These are phyloP conservation scores for Hemistola chrysoprasaria DNA, from an alignment of 2,888 invertebrate species.

Conservation along the genomic window DNA sequence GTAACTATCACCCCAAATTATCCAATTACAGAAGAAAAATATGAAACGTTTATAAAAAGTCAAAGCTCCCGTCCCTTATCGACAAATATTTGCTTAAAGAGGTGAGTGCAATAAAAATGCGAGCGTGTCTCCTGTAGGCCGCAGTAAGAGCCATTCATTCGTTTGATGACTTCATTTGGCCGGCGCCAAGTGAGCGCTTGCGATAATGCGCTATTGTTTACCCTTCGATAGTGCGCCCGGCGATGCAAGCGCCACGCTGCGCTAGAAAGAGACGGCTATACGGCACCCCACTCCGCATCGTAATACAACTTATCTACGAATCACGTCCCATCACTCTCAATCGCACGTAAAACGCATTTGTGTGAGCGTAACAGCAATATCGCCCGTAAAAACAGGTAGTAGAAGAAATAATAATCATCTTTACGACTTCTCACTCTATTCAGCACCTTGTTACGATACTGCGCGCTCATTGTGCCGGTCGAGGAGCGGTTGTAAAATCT, in stretches of 20 bases:
- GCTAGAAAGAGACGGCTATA: slow-evolving; percentile 62
- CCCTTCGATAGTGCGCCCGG: slow-evolving; percentile 79
- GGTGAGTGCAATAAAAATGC: slow-evolving; percentile 76
- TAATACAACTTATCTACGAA: slow-evolving; percentile 49
- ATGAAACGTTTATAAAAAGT: slow-evolving; percentile 14
- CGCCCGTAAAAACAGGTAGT: slow-evolving; percentile 82
- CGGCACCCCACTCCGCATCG: slow-evolving; percentile 47
- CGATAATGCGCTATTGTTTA: slow-evolving; percentile 82
- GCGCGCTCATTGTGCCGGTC: slow-evolving; percentile 79
- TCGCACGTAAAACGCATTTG: slow-evolving; percentile 37
- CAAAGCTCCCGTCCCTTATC: slow-evolving; percentile 48
- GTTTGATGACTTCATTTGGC: slow-evolving; percentile 81
- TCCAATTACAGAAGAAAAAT: slow-evolving; percentile 41
- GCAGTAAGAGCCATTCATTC: slow-evolving; percentile 75
- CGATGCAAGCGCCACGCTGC: slow-evolving; percentile 74
- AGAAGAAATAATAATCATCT: slow-evolving; percentile 84
- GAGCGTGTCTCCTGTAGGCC: slow-evolving; percentile 69
- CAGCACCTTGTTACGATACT: slow-evolving; percentile 83
- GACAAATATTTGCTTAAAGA: slow-evolving; percentile 74
- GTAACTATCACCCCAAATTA: slow-evolving; percentile 7
- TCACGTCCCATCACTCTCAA: slow-evolving; percentile 57
- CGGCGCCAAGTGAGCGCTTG: slow-evolving; percentile 75
- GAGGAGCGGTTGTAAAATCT: slow-evolving; percentile 81
- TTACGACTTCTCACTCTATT: slow-evolving; percentile 84
- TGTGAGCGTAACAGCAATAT: slow-evolving; percentile 59